Base-by-base conservation (phyloP, 2,113 vertebrate genomes). In the Chaenogobius annularis region DNA sequence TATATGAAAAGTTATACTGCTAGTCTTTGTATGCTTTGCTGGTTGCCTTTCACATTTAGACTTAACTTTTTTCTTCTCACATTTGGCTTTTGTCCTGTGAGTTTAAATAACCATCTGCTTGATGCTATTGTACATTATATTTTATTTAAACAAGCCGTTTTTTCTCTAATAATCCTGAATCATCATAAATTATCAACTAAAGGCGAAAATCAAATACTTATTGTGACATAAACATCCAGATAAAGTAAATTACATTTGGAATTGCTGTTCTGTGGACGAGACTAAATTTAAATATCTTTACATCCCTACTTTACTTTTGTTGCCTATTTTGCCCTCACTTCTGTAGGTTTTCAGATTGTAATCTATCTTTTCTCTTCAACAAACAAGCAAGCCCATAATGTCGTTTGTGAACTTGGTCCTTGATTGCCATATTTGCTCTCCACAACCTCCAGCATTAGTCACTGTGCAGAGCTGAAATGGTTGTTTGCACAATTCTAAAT, bases 401-500 rank as follows among this genome's bases (percentile, higher is more conserved):
- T 7, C 5, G 7, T 56, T 56, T 56, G 55, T 23, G 10, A 56
- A 11, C 55, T 22, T 22, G 54, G n/a, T 22, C 10, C 20, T 55
- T 10, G 20, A 22, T 55, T 55, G 10, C 2, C 54, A 55, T 3
- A 55, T 55, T 12, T 23, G 50, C 22, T 56, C 10, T 56, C 52
- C 10, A 22, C 22, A 56, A 26, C 59, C 15, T 35, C 12, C 4
- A 19, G 14, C 13, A 62, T 62, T 17, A 31, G 58, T 15, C 23
- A 62, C 10, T 17, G 23, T 35, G 59, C 12, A 64, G 64, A 26
- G 54, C 54, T 69, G 15, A 66, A 72, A 59, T 65, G 31, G 14
- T 46, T 78, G 68, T 74, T 73, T 78, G 62, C 56, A 8, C 31
- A 31, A 23, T 19, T 68, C 31, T 22, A 9, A 6, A 10, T 23